A percentile compares a stretch with the other conserved stretches of the same genome.
These are phyloP conservation scores for Hirtodrosophila alboralis DNA, from an alignment of 2,888 invertebrate species.

Conservation along the genomic window DNA sequence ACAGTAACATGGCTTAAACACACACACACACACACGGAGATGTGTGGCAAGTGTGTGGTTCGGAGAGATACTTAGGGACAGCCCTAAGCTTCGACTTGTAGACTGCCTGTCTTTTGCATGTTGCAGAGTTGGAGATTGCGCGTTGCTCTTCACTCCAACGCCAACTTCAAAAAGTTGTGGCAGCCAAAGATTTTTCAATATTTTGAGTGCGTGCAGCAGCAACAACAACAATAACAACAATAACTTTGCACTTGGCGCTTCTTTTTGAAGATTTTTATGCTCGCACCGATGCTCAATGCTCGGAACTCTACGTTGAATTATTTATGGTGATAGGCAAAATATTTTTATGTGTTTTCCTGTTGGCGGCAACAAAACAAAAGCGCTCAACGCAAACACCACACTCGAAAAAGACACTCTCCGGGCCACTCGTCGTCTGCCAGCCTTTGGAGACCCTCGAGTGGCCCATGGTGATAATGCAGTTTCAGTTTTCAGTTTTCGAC, in stretches of 20 bases:
- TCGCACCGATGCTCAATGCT: slow-evolving; percentile 18
- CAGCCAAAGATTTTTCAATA: slow-evolving; percentile 49
- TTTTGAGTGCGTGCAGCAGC: slow-evolving; percentile 71
- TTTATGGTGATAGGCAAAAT: slow-evolving; percentile 81
- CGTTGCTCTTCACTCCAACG: slow-evolving; percentile 31
- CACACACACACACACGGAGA: slow-evolving; percentile 21
- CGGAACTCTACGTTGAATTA: slow-evolving; percentile 68
- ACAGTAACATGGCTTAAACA: slow-evolving; percentile 41
- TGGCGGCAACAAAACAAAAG: slow-evolving; percentile 74
- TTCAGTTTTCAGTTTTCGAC: slow-evolving; percentile 51
- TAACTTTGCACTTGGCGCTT: slow-evolving; percentile 76
- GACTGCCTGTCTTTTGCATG: slow-evolving; percentile 73
- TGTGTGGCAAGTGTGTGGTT: slow-evolving; percentile 8
- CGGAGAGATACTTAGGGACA: slow-evolving; percentile 58
- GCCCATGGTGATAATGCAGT: slow-evolving; percentile 75
- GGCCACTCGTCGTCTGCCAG: slow-evolving; percentile 59
- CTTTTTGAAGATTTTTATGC: slow-evolving; percentile 78
- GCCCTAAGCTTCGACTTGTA: slow-evolving; percentile 58
- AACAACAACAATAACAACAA: slow-evolving; percentile 38
- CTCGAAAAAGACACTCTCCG: slow-evolving; percentile 69
- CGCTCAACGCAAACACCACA: slow-evolving; percentile 61
- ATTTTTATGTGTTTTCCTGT: slow-evolving; percentile 66
- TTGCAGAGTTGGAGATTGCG: slow-evolving; percentile 33
- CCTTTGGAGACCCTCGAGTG: slow-evolving; percentile 49
- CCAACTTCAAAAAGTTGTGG: slow-evolving; percentile 48